These are phyloP conservation scores for Acomys russatus DNA, from an alignment of 2,797 vertebrate species.

Conservation along the genomic window DNA sequence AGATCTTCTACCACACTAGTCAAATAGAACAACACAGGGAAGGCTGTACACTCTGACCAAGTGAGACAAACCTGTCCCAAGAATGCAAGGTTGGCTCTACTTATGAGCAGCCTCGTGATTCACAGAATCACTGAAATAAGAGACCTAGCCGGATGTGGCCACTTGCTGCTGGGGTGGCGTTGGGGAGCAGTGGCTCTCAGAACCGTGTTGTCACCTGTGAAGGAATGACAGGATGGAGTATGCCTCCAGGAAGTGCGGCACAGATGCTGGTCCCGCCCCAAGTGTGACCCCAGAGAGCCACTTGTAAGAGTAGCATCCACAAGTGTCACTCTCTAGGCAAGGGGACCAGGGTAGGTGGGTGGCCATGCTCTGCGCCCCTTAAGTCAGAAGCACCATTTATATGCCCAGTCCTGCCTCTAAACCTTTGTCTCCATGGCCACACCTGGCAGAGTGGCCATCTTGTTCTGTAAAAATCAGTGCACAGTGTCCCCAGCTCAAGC, in stretches of 20 bases:
- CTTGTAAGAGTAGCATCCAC: neutral
- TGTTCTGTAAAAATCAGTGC: neutral
- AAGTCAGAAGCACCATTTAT: neutral
- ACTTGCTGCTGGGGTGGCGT: neutral
- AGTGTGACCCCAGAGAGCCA: neutral
- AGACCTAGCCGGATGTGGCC: neutral
- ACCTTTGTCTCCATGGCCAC: neutral
- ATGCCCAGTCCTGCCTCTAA: neutral
- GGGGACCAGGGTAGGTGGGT: neutral
- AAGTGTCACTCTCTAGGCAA: neutral
- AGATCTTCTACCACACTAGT: neutral
- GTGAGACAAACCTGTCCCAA: neutral
- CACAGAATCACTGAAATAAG: neutral
- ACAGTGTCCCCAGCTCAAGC: neutral
- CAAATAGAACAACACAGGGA: neutral
- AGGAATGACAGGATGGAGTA: neutral
- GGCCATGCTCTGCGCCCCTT: neutral
- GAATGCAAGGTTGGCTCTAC: slow-evolving; percentile 7
- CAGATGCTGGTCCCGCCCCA: neutral
- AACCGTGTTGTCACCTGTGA: neutral
- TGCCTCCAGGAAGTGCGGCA: accelerated
- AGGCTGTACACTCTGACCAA: too few species aligned
- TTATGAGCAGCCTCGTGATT: neutral
- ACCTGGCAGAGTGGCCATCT: neutral
- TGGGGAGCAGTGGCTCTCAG: neutral